Evolutionary conservation across 2,113 vertebrate genomes (phyloP).

Genomic region (Haemorhous mexicanus): DNA sequence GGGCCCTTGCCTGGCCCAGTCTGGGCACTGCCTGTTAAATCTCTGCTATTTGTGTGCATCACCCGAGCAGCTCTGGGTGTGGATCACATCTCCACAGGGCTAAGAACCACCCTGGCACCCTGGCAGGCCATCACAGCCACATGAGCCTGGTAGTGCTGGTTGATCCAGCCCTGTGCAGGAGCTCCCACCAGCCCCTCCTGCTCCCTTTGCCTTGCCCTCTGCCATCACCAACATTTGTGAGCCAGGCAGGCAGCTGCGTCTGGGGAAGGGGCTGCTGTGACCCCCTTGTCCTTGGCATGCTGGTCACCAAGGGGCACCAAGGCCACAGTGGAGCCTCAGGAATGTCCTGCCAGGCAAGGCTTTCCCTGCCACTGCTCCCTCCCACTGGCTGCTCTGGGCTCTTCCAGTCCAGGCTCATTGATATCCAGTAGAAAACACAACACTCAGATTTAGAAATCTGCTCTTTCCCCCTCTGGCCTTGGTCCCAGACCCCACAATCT

Average conservation of each 20-base stretch:
- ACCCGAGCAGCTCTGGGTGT: neutral
- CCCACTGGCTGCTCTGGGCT: neutral
- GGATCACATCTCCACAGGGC: rapidly evolving
- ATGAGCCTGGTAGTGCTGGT: neutral
- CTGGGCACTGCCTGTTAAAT: neutral
- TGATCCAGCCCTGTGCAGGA: neutral
- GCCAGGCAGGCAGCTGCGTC: neutral
- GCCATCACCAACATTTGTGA: neutral
- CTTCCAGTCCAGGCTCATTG: neutral
- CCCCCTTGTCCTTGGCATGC: neutral
- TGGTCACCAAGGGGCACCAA: neutral
- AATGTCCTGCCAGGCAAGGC: neutral
- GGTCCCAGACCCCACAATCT: neutral
- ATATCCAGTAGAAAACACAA: neutral
- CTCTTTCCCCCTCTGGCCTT: neutral
- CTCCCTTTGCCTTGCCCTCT: neutral
- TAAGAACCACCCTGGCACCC: neutral
- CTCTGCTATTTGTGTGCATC: neutral
- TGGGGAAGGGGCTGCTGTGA: neutral
- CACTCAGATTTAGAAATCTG: neutral
- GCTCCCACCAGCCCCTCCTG: neutral
- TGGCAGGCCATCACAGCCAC: neutral
- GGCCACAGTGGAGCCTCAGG: neutral
- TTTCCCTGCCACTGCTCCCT: neutral
- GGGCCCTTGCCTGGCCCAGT: neutral